Evolutionary conservation across 2,888 invertebrate species (phyloP).

Genomic region (Galeruca laticollis): DNA sequence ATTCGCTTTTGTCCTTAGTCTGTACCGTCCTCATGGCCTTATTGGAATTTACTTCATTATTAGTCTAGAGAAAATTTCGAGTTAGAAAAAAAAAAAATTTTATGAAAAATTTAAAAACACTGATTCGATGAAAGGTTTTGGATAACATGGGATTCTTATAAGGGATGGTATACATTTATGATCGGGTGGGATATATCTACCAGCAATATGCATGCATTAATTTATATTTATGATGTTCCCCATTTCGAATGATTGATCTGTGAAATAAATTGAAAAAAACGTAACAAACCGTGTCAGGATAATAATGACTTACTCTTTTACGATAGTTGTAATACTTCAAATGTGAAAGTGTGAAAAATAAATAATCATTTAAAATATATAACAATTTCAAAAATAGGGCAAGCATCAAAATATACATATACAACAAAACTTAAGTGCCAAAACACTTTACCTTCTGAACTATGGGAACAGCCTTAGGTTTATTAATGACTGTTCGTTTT

Average conservation of each 20-base stretch:
- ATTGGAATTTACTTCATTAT: conserved; percentile 47
- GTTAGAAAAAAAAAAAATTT: neutral
- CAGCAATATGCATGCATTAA: neutral
- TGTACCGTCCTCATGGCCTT: conserved; percentile 50
- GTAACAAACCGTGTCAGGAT: neutral
- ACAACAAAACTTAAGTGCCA: conserved; percentile 5
- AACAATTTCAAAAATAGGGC: neutral
- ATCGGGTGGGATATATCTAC: conserved; percentile 2
- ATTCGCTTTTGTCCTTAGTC: conserved; percentile 69
- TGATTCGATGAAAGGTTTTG: conserved; percentile 4
- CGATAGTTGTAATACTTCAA: too few relatives aligned
- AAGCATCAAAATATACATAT: conserved; percentile 7
- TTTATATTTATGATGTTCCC: conserved; percentile 7
- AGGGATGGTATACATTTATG: neutral
- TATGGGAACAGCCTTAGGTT: conserved; percentile 33
- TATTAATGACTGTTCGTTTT: conserved; percentile 34
- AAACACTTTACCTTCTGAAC: conserved; percentile 29
- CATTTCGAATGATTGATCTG: neutral
- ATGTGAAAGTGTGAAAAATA: conserved; percentile 6
- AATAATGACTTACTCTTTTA: neutral
- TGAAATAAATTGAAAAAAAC: neutral
- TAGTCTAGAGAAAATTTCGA: conserved; percentile 32
- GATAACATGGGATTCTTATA: neutral
- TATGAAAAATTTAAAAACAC: neutral
- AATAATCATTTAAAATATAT: neutral